A percentile compares a stretch with the other conserved stretches of the same genome.
Conservation (phyloP, 1,140 invertebrate species). For the Chymomyza costata region DNA sequence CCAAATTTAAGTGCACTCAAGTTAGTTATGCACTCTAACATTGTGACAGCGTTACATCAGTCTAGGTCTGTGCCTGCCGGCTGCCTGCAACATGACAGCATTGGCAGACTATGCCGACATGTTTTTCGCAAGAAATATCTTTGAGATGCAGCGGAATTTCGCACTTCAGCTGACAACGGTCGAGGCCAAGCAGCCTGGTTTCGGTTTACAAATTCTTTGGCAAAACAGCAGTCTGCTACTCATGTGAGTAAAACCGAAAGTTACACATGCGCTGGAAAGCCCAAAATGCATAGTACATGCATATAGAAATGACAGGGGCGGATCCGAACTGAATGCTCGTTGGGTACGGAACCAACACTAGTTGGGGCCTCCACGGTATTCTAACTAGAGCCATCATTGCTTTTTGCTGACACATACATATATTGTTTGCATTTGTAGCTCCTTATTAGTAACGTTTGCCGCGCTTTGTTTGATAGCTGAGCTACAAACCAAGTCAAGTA, state of each 20-base stretch:
- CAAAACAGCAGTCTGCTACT: constrained; percentile 25
- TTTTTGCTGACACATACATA: too few species aligned
- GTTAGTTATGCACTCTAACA: constrained; percentile 15
- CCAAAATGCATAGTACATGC: too few species aligned
- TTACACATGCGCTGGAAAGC: too few species aligned
- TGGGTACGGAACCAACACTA: too few species aligned
- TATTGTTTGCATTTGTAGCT: not conserved
- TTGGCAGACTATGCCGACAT: constrained; percentile 10
- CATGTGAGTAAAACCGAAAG: constrained; percentile 33
- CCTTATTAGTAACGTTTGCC: not conserved
- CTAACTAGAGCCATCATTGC: too few species aligned
- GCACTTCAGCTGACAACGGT: constrained; percentile 41
- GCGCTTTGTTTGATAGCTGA: constrained; percentile 9
- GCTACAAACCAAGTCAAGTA: constrained; percentile 10
- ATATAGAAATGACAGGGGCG: too few species aligned
- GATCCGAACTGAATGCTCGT: too few species aligned
- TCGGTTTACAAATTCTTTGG: constrained; percentile 44
- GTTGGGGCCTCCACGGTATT: too few species aligned
- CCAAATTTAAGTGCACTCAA: too few species aligned
- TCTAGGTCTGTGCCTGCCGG: constrained; percentile 26
- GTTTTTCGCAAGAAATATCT: constrained; percentile 36
- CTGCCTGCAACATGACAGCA: not conserved
- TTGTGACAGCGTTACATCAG: constrained; percentile 25
- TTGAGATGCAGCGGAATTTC: constrained; percentile 54
- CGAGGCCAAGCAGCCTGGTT: constrained; percentile 32